These are phyloP conservation scores for Zaprionus capensis DNA, from an alignment of 1,140 invertebrate genomes.

Conservation along the genomic window DNA sequence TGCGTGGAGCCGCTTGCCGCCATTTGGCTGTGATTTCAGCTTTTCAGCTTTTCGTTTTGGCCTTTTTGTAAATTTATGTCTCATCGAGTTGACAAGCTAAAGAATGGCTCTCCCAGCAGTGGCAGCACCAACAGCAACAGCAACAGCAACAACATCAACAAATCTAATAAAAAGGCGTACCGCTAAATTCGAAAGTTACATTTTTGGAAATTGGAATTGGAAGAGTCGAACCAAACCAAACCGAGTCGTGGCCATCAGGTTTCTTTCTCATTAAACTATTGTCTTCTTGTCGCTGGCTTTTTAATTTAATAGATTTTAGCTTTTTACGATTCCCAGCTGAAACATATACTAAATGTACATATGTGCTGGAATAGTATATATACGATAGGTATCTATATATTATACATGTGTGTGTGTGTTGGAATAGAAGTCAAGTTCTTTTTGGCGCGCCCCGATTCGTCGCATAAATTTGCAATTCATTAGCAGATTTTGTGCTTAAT, in stretches of 20 bases:
- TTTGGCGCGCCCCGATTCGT: conserved; percentile 70
- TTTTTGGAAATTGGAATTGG: conserved; percentile 74
- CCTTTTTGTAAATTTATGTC: conserved; percentile 79
- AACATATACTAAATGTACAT: conserved; percentile 31
- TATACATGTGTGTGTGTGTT: conserved; percentile 12
- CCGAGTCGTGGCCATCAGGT: conserved; percentile 54
- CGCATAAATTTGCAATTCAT: conserved; percentile 82
- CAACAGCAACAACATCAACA: conserved; percentile 37
- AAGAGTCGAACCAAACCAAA: conserved; percentile 27
- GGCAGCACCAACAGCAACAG: conserved; percentile 15
- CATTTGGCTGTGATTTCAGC: conserved; percentile 59
- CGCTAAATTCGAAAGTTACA: conserved; percentile 83
- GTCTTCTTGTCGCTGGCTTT: conserved; percentile 46
- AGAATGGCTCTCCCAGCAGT: conserved; percentile 68
- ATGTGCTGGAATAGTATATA: conserved; percentile 15
- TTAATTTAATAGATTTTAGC: conserved; percentile 77
- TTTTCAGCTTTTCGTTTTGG: conserved; percentile 63
- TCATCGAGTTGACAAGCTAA: conserved; percentile 81
- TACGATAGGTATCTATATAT: background rate
- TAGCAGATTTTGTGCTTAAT: conserved; percentile 71
- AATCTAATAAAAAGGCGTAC: conserved; percentile 81
- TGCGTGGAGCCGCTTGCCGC: conserved; percentile 69
- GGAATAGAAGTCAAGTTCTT: conserved; percentile 79
- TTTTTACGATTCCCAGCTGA: conserved; percentile 65
- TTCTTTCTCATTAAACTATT: conserved; percentile 82